Conservation (phyloP, 1,140 invertebrate species). For the Trachymyrmex septentrionalis region DNA sequence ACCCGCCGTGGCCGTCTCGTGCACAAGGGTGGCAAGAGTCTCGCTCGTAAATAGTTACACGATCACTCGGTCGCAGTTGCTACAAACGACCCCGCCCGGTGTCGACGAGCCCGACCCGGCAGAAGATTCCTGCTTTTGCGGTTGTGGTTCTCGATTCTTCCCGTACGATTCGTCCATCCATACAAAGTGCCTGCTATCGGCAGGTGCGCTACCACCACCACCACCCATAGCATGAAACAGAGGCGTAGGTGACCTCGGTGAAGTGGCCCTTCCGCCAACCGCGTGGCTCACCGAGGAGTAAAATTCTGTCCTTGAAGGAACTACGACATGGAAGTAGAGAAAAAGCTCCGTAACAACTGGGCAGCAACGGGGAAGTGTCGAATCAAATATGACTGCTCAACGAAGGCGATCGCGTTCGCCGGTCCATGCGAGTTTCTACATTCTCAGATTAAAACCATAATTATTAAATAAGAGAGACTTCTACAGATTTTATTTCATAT, state of each 20-base stretch:
- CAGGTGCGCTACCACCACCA: constrained; percentile 47
- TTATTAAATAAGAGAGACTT: not conserved
- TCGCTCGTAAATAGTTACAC: constrained; percentile 89
- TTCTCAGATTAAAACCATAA: constrained; percentile 19
- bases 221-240: constrained; percentile 79
- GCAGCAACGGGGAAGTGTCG: constrained; percentile 25
- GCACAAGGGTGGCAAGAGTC: constrained; percentile 47
- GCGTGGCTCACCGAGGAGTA: constrained; percentile 89
- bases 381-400: constrained; percentile 29
- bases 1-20: constrained; percentile 35
- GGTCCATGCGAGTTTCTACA: not conserved
- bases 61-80: constrained; percentile 91
- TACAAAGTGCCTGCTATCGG: constrained; percentile 32
- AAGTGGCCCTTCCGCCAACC: constrained; percentile 87
- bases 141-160: constrained; percentile 50
- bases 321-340: constrained; percentile 83
- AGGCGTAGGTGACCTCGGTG: constrained; percentile 85
- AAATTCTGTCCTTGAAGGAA: constrained; percentile 87
- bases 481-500: not conserved
- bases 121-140: constrained; percentile 69
- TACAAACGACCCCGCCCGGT: constrained; percentile 88
- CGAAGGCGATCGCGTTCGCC: constrained; percentile 31
- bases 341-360: constrained; percentile 67
- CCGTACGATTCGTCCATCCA: constrained; percentile 61
- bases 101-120: constrained; percentile 77